phyloP scores from a whole-genome alignment of 53 echinoderm and acorn worm species.

The Temnopleurus reevesii region DNA sequence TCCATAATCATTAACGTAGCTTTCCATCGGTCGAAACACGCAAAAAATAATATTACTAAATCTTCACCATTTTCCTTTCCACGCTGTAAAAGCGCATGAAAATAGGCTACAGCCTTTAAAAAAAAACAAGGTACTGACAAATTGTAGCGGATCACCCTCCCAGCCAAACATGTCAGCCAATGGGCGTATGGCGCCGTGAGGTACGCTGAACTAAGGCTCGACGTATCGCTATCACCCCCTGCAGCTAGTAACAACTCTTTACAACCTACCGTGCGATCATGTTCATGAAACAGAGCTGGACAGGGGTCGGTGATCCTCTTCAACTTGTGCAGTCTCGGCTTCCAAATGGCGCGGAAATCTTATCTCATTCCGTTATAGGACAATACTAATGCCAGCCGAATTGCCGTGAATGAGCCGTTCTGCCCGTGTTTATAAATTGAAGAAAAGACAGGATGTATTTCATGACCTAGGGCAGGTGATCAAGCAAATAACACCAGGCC shows the following conservation, averaged over 20 bases:
- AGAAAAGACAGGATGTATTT: background rate
- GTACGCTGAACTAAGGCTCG: background rate
- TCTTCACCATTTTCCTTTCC: no score
- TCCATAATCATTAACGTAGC: no score
- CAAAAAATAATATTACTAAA: no score
- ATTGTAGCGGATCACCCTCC: constrained; percentile 22
- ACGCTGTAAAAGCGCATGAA: no score
- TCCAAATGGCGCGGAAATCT: background rate
- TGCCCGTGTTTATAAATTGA: background rate
- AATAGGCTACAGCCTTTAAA: no score
- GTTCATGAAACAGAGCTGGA: constrained; percentile 27
- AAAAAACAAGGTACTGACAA: background rate
- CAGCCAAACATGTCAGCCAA: constrained; percentile 23
- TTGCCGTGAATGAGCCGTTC: constrained; percentile 6
- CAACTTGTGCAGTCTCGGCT: background rate
- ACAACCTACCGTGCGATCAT: background rate
- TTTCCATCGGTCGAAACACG: no score
- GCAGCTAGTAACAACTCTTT: constrained; percentile 21
- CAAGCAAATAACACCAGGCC: constrained; percentile 9
- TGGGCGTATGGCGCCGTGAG: constrained; percentile 15
- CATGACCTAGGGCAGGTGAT: constrained; percentile 27
- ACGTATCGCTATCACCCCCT: constrained; percentile 37
- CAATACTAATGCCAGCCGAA: constrained; percentile 14
- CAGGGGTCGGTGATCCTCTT: constrained; percentile 1
- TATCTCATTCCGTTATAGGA: constrained; percentile 9